A percentile compares a stretch with the other conserved stretches of the same genome.
Evolutionary conservation across 2,797 vertebrate genomes (phyloP).

Genomic region (Cyprinodon diabolis): DNA sequence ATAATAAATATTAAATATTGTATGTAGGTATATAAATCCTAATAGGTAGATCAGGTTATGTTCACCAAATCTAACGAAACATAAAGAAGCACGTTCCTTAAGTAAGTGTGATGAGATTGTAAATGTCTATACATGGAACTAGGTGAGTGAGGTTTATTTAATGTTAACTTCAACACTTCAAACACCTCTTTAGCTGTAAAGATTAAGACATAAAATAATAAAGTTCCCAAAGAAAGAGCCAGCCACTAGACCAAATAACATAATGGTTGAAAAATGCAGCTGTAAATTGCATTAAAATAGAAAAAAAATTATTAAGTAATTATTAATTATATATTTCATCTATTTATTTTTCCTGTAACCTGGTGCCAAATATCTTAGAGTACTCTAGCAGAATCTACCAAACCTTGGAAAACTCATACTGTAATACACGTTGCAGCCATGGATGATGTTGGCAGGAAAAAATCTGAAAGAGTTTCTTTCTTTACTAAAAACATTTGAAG

Average conservation of each 20-base stretch:
- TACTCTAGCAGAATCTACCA: no score
- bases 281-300: background rate
- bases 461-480: no score
- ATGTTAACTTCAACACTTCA: slow-evolving; percentile 58
- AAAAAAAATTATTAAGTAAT: no score
- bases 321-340: no score
- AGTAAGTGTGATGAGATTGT: slow-evolving; percentile 54
- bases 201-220: slow-evolving; percentile 57
- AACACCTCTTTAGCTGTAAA: slow-evolving; percentile 53
- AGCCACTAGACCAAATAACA: no score
- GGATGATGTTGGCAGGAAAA: no score
- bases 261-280: slow-evolving; percentile 42
- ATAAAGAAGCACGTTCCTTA: slow-evolving; percentile 51
- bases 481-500: no score
- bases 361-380: no score
- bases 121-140: slow-evolving; percentile 49
- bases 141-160: slow-evolving; percentile 47
- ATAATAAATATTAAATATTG: no score
- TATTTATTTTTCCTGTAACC: no score
- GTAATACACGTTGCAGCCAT: no score
- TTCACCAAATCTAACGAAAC: slow-evolving; percentile 5
- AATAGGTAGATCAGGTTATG: background rate
- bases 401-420: no score
- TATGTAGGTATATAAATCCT: background rate
- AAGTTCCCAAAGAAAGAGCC: slow-evolving; percentile 21